Base-by-base conservation (phyloP, 2,797 vertebrate species). In the Leucoraja ocellata region DNA sequence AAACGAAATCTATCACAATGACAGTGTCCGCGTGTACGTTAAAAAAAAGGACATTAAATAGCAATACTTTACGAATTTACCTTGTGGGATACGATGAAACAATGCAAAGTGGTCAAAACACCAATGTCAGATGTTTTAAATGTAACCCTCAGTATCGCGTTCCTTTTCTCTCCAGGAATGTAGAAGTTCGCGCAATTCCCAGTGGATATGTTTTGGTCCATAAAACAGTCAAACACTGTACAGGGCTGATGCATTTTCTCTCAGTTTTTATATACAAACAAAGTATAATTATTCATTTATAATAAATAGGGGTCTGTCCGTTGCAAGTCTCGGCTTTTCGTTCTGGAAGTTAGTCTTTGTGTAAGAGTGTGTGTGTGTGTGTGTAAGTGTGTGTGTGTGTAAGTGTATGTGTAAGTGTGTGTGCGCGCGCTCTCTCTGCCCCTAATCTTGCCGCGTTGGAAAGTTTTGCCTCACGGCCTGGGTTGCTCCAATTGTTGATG, bases 401-500 rank as follows among this genome's bases (percentile, higher is more conserved):
- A 0, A 88, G 28, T 0, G 0, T 11, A 68, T 10, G 23, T 71
- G 68, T 93, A 46, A 93, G 80, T 0, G 74, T 73, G 90, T 93
- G 93, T 88, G 93, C 90, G 91, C 93, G 83, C 77, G 93, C 71
- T 32, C 28, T 14, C 13, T 36, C 68, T 39, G 18, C 86, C n/a
- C 92, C 77, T 93, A 83, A 78, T 86, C 77, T 73, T 91, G 93
- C 32, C 77, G 39, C 63, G 68, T 65, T 93, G 39, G 74, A 93
- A 81, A 91, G 13, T 76, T n/a, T 46, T 9, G 63, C 54, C n/a
- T 97, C 95, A 99, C 93, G 98, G 98, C 91, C 98, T 95, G 94
- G 97, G 97, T 96, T 99, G 98, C 94, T 99, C 98, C 96, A 99
- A 96, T 96, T 99, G 98, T 97, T 99, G 99, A 86, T 99, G 99